A percentile compares a stretch with the other conserved stretches of the same genome.
Evolutionary conservation across 1,140 invertebrate genomes (phyloP).

Genomic region (Bombus superbus): DNA sequence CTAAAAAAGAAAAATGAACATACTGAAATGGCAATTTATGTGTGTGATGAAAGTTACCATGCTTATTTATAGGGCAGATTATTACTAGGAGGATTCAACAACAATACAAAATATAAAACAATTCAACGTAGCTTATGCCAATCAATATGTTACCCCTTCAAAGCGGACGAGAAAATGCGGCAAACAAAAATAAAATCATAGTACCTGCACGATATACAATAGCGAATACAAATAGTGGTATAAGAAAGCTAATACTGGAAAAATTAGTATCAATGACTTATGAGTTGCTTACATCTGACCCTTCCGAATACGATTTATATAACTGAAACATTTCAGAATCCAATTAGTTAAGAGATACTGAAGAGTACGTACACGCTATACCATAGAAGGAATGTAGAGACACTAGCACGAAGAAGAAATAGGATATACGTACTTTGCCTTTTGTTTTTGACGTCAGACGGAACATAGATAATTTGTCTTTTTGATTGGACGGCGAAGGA

Average conservation of each 20-base stretch:
- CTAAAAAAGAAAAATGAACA: background rate
- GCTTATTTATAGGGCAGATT: background rate
- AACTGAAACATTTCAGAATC: conserved; percentile 80
- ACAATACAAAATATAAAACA: background rate
- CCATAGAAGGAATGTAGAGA: conserved; percentile 1
- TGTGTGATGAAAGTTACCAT: conserved; percentile 8
- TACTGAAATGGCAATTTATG: conserved; percentile 7
- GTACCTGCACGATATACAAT: conserved; percentile 71
- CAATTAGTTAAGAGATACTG: conserved; percentile 65
- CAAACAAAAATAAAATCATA: conserved; percentile 63
- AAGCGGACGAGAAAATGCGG: conserved; percentile 50
- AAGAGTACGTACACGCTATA: conserved; percentile 10
- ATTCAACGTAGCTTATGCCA: conserved; percentile 10
- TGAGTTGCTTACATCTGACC: conserved; percentile 82
- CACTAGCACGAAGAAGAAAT: background rate
- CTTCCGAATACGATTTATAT: conserved; percentile 82
- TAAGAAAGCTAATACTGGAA: conserved; percentile 66
- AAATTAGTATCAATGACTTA: conserved; percentile 67
- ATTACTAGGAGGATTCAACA: conserved; percentile 14
- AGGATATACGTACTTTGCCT: conserved; percentile 84
- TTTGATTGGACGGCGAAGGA: conserved; percentile 77
- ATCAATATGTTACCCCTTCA: conserved; percentile 36
- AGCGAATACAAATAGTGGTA: conserved; percentile 65
- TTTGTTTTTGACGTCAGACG: conserved; percentile 87
- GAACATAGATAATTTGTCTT: conserved; percentile 85